A percentile compares a stretch with the other conserved stretches of the same genome.
Conservation (phyloP, 1,140 invertebrate genomes). For the Platyura marginata region DNA sequence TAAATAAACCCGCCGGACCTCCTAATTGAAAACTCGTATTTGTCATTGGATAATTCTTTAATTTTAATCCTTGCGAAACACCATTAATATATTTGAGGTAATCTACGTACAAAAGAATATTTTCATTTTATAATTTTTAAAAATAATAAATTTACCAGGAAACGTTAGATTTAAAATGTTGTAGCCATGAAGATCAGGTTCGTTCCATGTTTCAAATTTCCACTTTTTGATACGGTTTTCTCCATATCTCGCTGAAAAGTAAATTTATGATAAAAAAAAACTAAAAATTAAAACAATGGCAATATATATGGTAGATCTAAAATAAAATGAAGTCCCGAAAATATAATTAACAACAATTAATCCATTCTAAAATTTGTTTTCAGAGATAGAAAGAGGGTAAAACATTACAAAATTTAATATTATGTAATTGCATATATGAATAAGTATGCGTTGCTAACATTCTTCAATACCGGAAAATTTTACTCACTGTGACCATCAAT, state of each 20-base stretch:
- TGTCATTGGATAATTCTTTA: constrained; percentile 7
- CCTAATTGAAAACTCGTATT: constrained; percentile 14
- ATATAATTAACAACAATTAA: too few species aligned
- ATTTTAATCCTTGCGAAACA: constrained; percentile 16
- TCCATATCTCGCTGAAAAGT: constrained; percentile 15
- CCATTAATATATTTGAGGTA: constrained; percentile 20
- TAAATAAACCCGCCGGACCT: constrained; percentile 30
- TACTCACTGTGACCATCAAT: too few species aligned
- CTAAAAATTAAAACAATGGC: too few species aligned
- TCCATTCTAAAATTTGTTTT: too few species aligned
- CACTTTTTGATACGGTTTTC: constrained; percentile 20
- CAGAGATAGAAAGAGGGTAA: too few species aligned
- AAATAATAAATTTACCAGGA: constrained; percentile 10
- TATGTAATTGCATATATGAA: too few species aligned
- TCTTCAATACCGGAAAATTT: too few species aligned
- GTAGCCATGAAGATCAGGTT: constrained; percentile 28
- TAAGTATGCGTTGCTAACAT: too few species aligned
- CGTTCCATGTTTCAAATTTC: constrained; percentile 33
- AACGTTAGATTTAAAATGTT: constrained; percentile 28
- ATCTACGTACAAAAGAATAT: constrained; percentile 6
- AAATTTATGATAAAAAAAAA: too few species aligned
- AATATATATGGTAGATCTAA: too few species aligned
- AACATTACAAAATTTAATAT: too few species aligned
- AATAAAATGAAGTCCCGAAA: too few species aligned
- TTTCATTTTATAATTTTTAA: constrained; percentile 5